Evolutionary conservation across 1,140 invertebrate genomes (phyloP), one percentile per base, ranked within the genome.

Genomic region (Drosophila pruinosa): DNA sequence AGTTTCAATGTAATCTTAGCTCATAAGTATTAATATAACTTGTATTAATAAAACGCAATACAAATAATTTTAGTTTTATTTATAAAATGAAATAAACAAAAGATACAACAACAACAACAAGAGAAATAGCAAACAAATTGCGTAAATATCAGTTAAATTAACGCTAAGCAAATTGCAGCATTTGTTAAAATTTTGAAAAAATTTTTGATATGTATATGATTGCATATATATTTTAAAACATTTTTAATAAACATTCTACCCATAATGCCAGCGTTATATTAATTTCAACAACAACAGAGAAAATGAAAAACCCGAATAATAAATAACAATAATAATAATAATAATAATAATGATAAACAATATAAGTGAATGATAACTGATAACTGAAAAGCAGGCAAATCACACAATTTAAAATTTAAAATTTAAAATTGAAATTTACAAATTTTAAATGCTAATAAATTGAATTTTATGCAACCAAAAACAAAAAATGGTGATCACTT

Each of bases 21-120:
- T 52, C 15, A 22, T 71, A 71, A 71, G 54, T 58, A 59, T 85
- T 85, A 75, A 85, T 85, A 71, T 81, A 64, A 78, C 57, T 86
- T 81, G 73, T 85, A 88, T 85, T 85, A 85, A 86, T 88, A 88
- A 88, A 72, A 85, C 72, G 82, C 81, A 88, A 85, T 88, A 81
- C 77, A 85, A 85, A 86, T 85, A 88, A 77, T 76, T 85, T 85
- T 85, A 85, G 78, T 85, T 86, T 76, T 80, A 81, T 85, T 88
- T 85, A 88, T 86, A 43, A 47, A 31, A 54, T 15, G 1, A 15
- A 54, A 36, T 14, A 24, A 36, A 61, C 28, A 56, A 47, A 26
- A 58, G 39, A 21, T 24, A 56, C 31, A 45, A 53, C 22, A 72
- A 58, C 50, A 57, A 57, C 31, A 57, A 58, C 15, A 67, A 62